Percentiles rank a stretch among this genome's conserved stretches.
Evolutionary conservation across 2,797 vertebrate genomes (phyloP).

Genomic region (Myripristis jacobus): DNA sequence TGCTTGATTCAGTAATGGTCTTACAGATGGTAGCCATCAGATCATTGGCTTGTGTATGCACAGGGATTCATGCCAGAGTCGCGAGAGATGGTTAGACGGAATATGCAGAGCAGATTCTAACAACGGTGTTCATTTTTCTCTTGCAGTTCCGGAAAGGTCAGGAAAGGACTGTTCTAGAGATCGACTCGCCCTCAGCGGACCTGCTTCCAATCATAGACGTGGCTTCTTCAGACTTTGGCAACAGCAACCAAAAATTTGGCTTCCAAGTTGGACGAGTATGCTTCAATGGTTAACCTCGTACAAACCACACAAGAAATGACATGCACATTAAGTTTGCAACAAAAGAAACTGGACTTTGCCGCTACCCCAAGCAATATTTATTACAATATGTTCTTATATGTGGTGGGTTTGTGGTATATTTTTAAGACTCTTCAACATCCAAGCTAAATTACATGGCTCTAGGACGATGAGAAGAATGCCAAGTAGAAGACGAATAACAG

Average conservation of each 20-base stretch:
- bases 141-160: constrained; percentile 87
- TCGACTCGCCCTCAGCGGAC: constrained; percentile 86
- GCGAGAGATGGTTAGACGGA: constrained; percentile 9
- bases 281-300: constrained; percentile 86
- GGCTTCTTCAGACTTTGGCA: constrained; percentile 88
- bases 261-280: constrained; percentile 93
- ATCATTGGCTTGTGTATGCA: constrained; percentile 25
- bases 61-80: constrained; percentile 17
- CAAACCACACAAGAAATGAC: constrained; percentile 34
- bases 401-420: constrained; percentile 71
- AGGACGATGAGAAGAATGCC: constrained; percentile 52
- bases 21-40: constrained; percentile 28
- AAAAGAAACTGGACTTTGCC: constrained; percentile 65
- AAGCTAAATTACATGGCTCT: constrained; percentile 55
- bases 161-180: constrained; percentile 87
- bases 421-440: constrained; percentile 75
- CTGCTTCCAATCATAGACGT: constrained; percentile 89
- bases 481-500: constrained; percentile 55
- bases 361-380: constrained; percentile 79
- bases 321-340: constrained; percentile 49
- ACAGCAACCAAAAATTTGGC: constrained; percentile 91
- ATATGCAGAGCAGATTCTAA: constrained; percentile 41
- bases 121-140: constrained; percentile 53
- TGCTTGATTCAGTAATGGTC: constrained; percentile 32
- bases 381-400: constrained; percentile 74